These are phyloP conservation scores for Darevskia mixta DNA, from an alignment of 2,797 vertebrate genomes.

Conservation along the genomic window DNA sequence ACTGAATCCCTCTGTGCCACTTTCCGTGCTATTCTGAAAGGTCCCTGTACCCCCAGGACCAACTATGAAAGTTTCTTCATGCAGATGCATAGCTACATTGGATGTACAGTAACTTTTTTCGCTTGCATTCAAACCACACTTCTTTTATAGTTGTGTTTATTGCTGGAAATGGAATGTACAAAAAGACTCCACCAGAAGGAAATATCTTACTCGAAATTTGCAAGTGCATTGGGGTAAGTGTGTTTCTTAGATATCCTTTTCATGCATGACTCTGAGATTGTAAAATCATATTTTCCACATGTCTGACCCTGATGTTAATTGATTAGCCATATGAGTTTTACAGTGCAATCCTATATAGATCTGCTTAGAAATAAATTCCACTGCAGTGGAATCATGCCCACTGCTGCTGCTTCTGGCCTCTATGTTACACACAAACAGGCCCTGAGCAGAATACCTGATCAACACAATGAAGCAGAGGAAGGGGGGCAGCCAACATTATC, in stretches of 20 bases:
- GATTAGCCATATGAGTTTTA: not conserved
- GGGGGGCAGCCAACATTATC: not conserved
- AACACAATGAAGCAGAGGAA: not conserved
- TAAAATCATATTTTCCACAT: not conserved
- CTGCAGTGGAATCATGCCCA: not conserved
- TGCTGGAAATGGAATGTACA: conserved; percentile 90
- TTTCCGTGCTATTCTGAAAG: not conserved
- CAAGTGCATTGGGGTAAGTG: conserved; percentile 91
- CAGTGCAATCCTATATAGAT: not conserved
- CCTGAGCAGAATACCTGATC: not conserved
- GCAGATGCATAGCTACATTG: not conserved
- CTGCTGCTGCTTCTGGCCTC: not conserved
- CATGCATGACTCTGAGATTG: not conserved
- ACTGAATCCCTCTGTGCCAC: too few relatives aligned
- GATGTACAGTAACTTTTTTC: not conserved
- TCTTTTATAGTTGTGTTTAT: conserved; percentile 90
- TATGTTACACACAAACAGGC: not conserved
- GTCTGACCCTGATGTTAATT: not conserved
- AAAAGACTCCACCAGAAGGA: conserved; percentile 89
- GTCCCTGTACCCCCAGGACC: not conserved
- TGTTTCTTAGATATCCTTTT: conserved; percentile 29
- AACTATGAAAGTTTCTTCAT: not conserved
- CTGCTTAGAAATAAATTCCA: not conserved
- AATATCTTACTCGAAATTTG: conserved; percentile 90
- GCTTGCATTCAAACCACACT: conserved; percentile 25